These are phyloP conservation scores for Actenoides hombroni DNA, from an alignment of 2,113 vertebrate genomes.

Conservation along the genomic window DNA sequence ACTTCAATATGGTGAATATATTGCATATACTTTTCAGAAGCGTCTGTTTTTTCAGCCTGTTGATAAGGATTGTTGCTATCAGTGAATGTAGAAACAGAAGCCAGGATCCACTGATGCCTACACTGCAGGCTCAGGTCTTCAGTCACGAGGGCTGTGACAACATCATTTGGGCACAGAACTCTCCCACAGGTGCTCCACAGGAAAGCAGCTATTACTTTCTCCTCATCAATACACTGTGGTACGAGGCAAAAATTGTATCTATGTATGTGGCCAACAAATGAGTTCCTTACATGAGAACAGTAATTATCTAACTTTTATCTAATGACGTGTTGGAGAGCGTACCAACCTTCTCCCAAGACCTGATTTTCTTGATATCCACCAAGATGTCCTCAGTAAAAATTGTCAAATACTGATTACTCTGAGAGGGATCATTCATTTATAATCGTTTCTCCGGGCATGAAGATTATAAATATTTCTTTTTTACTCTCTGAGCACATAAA, in stretches of 20 bases:
- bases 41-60: background rate
- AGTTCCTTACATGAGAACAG: background rate
- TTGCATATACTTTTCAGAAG: background rate
- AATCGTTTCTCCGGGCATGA: background rate
- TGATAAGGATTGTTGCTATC: background rate
- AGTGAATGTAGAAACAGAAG: background rate
- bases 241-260: background rate
- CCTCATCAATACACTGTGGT: rapidly evolving
- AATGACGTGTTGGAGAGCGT: background rate
- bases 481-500: background rate
- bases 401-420: background rate
- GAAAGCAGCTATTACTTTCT: background rate
- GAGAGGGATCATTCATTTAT: background rate
- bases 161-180: background rate
- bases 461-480: background rate
- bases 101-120: background rate
- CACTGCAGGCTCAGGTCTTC: background rate
- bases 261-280: background rate
- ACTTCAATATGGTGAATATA: background rate
- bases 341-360: background rate
- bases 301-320: background rate
- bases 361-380: background rate
- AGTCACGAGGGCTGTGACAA: background rate
- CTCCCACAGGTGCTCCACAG: background rate
- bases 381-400: background rate